Percentiles rank a stretch among this genome's conserved stretches.
phyloP scores from a whole-genome alignment of 92 coral and sea anemone genomes.

The Blastomussa wellsi region DNA sequence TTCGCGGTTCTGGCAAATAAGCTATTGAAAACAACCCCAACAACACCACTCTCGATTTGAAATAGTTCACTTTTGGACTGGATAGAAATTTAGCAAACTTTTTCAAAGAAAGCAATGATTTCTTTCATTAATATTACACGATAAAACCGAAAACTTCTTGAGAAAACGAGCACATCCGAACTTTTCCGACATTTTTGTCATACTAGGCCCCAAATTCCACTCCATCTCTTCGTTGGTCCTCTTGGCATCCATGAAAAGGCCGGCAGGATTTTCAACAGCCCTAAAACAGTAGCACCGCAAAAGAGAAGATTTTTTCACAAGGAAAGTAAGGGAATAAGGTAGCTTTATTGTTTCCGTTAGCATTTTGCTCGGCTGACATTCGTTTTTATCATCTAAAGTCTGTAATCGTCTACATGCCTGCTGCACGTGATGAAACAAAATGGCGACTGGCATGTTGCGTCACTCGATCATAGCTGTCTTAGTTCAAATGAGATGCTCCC shows the following conservation, averaged over 20 bases:
- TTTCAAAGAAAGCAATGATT: not conserved
- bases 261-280: not conserved
- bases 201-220: not conserved
- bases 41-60: not conserved
- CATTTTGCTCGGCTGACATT: not conserved
- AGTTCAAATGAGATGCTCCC: not conserved
- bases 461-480: not conserved
- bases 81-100: not conserved
- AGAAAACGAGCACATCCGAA: not conserved
- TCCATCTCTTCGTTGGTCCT: not conserved
- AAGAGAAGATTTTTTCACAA: constrained; percentile 7
- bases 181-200: not conserved
- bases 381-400: not conserved
- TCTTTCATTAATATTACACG: not conserved
- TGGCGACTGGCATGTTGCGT: constrained; percentile 33
- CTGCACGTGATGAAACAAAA: constrained; percentile 13
- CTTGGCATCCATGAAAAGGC: constrained; percentile 2
- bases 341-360: not conserved
- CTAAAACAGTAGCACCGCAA: not conserved
- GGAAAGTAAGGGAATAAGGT: not conserved
- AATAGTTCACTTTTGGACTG: not conserved
- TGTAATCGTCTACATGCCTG: not conserved
- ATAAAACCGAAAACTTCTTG: not conserved
- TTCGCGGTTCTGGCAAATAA: not conserved
- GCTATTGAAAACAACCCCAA: not conserved